Conservation (phyloP, 2,888 invertebrate genomes). For the Alviniconcha strummeri region DNA sequence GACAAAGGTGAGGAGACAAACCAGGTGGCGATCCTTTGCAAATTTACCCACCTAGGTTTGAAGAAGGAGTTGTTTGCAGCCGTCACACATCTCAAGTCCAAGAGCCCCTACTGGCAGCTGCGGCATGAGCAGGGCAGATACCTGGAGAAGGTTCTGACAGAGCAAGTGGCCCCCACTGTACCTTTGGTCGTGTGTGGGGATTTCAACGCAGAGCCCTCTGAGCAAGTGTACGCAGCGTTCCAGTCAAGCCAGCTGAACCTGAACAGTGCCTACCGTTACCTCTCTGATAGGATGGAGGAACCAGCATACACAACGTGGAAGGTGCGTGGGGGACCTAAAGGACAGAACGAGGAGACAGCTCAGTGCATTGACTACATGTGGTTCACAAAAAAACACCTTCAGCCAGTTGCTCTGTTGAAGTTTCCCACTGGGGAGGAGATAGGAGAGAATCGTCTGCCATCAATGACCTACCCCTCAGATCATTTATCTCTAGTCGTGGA, state of each 20-base stretch:
- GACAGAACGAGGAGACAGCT: constrained; percentile 82
- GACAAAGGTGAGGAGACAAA: constrained; percentile 51
- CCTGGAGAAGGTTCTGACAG: constrained; percentile 50
- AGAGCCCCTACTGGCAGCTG: constrained; percentile 76
- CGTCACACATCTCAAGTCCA: constrained; percentile 85
- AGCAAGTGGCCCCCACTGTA: constrained; percentile 39
- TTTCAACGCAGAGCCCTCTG: constrained; percentile 85
- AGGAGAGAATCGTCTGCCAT: constrained; percentile 81
- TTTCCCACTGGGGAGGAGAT: constrained; percentile 82
- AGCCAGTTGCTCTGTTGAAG: constrained; percentile 77
- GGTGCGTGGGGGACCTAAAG: constrained; percentile 76
- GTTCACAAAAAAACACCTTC: constrained; percentile 75
- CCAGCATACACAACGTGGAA: constrained; percentile 87
- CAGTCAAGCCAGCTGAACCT: constrained; percentile 57
- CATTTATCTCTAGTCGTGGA: constrained; percentile 81
- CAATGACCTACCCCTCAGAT: constrained; percentile 83
- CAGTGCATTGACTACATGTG: constrained; percentile 83
- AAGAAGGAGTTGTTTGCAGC: constrained; percentile 80
- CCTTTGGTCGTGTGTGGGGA: constrained; percentile 84
- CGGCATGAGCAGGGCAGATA: constrained; percentile 60
- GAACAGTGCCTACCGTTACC: constrained; percentile 68
- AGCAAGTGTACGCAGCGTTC: constrained; percentile 82
- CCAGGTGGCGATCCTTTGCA: constrained; percentile 78
- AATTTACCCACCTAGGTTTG: constrained; percentile 68
- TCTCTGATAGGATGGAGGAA: constrained; percentile 75